Evolutionary conservation across 1,140 invertebrate species (phyloP).

Genomic region (Solen grandis): DNA sequence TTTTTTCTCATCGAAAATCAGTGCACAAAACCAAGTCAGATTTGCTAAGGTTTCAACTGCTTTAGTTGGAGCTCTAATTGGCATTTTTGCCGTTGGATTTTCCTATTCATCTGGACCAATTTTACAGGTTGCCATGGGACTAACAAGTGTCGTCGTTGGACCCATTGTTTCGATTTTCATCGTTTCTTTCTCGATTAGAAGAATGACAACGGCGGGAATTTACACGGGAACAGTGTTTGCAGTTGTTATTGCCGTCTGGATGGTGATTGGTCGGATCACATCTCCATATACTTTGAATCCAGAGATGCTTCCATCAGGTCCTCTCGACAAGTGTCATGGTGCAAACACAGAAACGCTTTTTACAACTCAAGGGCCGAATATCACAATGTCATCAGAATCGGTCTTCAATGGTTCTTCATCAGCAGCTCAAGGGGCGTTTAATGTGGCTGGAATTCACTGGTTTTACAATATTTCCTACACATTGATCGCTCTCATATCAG

Average conservation of each 20-base stretch:
- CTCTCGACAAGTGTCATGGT: constrained; percentile 25
- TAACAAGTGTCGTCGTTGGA: constrained; percentile 11
- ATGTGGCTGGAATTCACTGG: no score
- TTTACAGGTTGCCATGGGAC: constrained; percentile 5
- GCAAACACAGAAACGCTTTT: no score
- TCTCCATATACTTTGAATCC: background rate
- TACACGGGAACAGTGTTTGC: no score
- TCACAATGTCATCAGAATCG: no score
- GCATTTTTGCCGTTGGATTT: constrained; percentile 22
- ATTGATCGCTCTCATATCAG: no score
- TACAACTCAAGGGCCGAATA: no score
- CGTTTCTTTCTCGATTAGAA: constrained; percentile 5
- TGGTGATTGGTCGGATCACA: constrained; percentile 15
- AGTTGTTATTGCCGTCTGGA: constrained; percentile 12
- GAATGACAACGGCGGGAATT: background rate
- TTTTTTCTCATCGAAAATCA: constrained; percentile 1
- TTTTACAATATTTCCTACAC: no score
- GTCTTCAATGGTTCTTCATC: no score
- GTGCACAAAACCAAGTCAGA: background rate
- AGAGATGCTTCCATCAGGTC: constrained; percentile 14
- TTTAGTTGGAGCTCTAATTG: constrained; percentile 18
- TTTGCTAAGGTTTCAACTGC: constrained; percentile 25
- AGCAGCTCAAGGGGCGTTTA: no score
- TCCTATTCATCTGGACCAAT: constrained; percentile 33
- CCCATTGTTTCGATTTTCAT: constrained; percentile 15